Base-by-base conservation (phyloP, 2,888 invertebrate genomes). In the Stenodema calcarata region DNA sequence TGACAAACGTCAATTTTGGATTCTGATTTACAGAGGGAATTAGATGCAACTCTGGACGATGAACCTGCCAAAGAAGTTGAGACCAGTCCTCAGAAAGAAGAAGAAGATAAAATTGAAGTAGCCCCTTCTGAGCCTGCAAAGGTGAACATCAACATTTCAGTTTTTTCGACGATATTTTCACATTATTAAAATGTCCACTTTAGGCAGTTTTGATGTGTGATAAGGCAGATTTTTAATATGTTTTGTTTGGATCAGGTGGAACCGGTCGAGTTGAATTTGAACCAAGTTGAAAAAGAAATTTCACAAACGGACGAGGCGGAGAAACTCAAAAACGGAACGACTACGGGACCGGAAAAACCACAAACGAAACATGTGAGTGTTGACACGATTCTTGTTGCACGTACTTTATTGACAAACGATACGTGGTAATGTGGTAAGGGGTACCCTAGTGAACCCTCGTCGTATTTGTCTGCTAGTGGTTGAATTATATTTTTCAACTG, bases 31-130 rank as follows among this genome's bases (percentile, higher is more conserved):
- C 27, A 85, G 86, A 44, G 86, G 11, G 86, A 86, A 28, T 42
- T 86, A 3, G 86, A 86, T 50, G 86, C 79, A 69, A 80, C 86
- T 12, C n/a, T 86, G 44, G 86, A 86, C 23, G 86, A 86, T 7
- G 69, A 79, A 27, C 16, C 86, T 0, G 35, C 18, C n/a, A 79
- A 86, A 86, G 86, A 41, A 11, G 54, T 50, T 35, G 84, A 84
- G 16, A 62, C 62, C 18, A 62, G 62, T 18, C 41, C 42, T 11
- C 28, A 69, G 35, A 82, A 82, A 27, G 42, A 82, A n/a, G 81
- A 35, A 28, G 18, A 47, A 30, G 50, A 80, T 11, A 50, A 62
- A 62, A 62, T 23, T 18, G 62, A 18, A 18, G 54, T n/a, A 11
- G 62, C 62, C 11, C 62, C 62, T 9, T 7, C 23, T 11, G 62